These are phyloP conservation scores for Actias luna DNA, from an alignment of 2,888 invertebrate genomes.

Conservation along the genomic window DNA sequence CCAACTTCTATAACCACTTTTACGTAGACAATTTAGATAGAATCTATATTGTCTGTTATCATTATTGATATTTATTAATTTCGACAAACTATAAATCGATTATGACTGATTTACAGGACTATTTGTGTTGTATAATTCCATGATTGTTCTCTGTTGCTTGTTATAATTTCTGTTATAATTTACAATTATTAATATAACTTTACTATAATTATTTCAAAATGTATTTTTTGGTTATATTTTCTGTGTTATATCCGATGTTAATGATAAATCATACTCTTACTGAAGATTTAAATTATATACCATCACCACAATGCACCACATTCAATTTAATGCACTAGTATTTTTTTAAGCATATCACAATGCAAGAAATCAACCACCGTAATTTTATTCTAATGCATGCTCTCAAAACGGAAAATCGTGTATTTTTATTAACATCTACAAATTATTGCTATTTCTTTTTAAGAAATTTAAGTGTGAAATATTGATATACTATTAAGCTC, in stretches of 20 bases:
- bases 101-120: neutral
- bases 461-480: neutral
- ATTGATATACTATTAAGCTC: neutral
- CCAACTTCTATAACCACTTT: neutral
- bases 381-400: conserved; percentile 64
- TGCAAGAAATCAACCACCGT: conserved; percentile 36
- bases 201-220: neutral
- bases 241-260: neutral
- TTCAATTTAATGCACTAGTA: conserved; percentile 1
- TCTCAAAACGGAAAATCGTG: conserved; percentile 43
- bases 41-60: neutral
- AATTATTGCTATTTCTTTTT: conserved; percentile 5
- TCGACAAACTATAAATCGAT: neutral
- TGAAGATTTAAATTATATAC: neutral
- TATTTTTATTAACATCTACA: neutral
- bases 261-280: neutral
- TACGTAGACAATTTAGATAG: neutral
- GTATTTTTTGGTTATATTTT: neutral
- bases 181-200: neutral
- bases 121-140: neutral
- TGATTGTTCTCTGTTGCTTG: neutral
- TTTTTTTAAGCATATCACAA: conserved; percentile 29
- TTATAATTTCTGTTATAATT: neutral
- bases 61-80: neutral
- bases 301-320: conserved; percentile 25